Conservation (phyloP, 2,888 invertebrate species). For the Microplitis deprimator region DNA sequence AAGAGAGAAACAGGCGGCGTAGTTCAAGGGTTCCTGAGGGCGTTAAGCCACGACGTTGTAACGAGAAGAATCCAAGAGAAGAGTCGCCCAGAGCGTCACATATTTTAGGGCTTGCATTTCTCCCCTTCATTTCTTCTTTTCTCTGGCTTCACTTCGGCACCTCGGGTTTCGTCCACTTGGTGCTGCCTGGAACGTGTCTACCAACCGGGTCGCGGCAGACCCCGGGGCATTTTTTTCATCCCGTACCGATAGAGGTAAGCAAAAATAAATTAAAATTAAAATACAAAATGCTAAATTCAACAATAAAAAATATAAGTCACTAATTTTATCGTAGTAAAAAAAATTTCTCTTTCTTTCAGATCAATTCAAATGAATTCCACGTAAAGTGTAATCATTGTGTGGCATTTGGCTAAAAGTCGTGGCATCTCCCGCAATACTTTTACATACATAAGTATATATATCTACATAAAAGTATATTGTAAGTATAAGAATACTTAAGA, state of each 20-base stretch:
- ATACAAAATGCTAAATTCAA: background rate
- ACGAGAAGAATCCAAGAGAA: conserved; percentile 67
- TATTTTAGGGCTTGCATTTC: conserved; percentile 68
- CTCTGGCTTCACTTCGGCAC: conserved; percentile 26
- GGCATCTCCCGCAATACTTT: conserved; percentile 5
- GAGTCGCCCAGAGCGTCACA: conserved; percentile 65
- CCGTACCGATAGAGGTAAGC: conserved; percentile 3
- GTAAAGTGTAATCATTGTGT: conserved; percentile 10
- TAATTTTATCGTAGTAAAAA: background rate
- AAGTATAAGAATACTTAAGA: background rate
- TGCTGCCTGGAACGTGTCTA: conserved; percentile 61
- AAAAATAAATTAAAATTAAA: background rate
- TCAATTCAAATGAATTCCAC: background rate
- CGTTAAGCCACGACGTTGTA: conserved; percentile 60
- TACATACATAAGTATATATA: too few relatives aligned
- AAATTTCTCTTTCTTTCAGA: too few relatives aligned
- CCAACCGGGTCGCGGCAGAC: conserved; percentile 66
- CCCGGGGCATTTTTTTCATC: conserved; percentile 55
- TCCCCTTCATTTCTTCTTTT: conserved; percentile 35
- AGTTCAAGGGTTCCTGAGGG: conserved; percentile 51
- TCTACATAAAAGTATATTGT: too few relatives aligned
- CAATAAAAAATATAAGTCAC: background rate
- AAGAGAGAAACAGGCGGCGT: conserved; percentile 57
- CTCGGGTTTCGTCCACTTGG: conserved; percentile 20
- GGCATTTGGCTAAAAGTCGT: conserved; percentile 35